Evolutionary conservation across 1,140 invertebrate species (phyloP).

Genomic region (Rhagoletis pomonella): DNA sequence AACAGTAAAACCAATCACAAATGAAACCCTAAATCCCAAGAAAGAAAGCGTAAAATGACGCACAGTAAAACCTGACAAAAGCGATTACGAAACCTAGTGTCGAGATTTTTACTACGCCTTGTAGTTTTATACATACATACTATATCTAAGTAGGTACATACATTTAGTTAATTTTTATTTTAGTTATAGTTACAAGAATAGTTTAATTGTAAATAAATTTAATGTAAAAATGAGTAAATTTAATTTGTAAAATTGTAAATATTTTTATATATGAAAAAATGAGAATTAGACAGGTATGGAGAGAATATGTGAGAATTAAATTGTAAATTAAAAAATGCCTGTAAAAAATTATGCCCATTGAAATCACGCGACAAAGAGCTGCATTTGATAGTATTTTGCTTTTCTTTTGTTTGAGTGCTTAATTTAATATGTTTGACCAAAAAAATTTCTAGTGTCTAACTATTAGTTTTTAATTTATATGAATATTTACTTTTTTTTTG

Average conservation of each 20-base stretch:
- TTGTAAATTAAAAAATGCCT: neutral
- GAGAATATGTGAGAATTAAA: constrained; percentile 11
- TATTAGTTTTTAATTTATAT: no score
- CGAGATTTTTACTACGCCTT: constrained; percentile 27
- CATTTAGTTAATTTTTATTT: neutral
- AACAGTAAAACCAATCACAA: neutral
- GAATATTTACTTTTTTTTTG: no score
- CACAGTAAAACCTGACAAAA: neutral
- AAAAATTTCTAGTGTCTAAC: neutral
- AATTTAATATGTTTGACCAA: no score
- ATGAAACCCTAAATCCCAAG: neutral
- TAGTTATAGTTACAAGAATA: neutral
- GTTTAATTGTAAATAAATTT: constrained; percentile 32
- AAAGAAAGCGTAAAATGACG: neutral
- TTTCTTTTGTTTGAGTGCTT: neutral
- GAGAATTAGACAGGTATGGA: neutral
- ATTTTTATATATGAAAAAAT: constrained; percentile 36
- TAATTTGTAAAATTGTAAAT: constrained; percentile 29
- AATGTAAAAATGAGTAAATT: neutral
- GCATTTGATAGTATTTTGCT: neutral
- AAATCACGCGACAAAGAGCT: neutral
- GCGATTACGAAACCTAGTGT: neutral
- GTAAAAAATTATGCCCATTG: constrained; percentile 14
- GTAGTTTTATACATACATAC: constrained; percentile 23
- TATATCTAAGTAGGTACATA: neutral